phyloP scores from a whole-genome alignment of 2,888 invertebrate species.

The Zonitis immaculata region DNA sequence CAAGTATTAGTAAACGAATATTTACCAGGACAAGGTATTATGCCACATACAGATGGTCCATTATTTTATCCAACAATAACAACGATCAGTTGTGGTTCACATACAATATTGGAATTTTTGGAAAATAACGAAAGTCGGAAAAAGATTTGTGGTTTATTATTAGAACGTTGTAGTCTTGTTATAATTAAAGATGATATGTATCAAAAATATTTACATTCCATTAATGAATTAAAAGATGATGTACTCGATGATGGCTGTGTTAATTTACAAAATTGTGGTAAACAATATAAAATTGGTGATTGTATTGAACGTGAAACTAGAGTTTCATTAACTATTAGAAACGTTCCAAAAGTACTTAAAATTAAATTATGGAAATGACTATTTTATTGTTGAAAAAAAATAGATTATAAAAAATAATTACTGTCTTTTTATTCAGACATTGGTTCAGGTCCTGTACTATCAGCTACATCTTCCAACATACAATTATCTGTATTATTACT shows the following conservation, averaged over 20 bases:
- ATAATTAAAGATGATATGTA: constrained; percentile 82
- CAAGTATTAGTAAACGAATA: constrained; percentile 96
- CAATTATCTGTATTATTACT: constrained; percentile 40
- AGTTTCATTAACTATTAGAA: constrained; percentile 86
- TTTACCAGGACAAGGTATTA: constrained; percentile 87
- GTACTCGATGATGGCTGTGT: constrained; percentile 55
- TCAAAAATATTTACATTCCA: constrained; percentile 78
- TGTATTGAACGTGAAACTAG: constrained; percentile 63
- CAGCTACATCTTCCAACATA: constrained; percentile 49
- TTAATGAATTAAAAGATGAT: constrained; percentile 68
- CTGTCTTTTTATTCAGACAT: constrained; percentile 42
- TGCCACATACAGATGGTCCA: constrained; percentile 96
- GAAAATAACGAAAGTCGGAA: constrained; percentile 49
- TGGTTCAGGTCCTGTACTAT: constrained; percentile 43
- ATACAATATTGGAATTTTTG: constrained; percentile 84
- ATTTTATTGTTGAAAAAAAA: neutral
- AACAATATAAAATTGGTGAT: constrained; percentile 54
- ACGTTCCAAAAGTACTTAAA: constrained; percentile 83
- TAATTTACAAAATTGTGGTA: constrained; percentile 62
- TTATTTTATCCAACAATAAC: constrained; percentile 89
- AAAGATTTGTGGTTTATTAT: constrained; percentile 65
- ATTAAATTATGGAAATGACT: constrained; percentile 54
- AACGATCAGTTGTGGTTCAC: constrained; percentile 88
- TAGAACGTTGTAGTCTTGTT: constrained; percentile 85
- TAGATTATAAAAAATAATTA: neutral